Percentiles rank a stretch among this genome's conserved stretches.
These are phyloP conservation scores for Drosophila atroscutellata DNA, from an alignment of 2,888 invertebrate species.

Conservation along the genomic window DNA sequence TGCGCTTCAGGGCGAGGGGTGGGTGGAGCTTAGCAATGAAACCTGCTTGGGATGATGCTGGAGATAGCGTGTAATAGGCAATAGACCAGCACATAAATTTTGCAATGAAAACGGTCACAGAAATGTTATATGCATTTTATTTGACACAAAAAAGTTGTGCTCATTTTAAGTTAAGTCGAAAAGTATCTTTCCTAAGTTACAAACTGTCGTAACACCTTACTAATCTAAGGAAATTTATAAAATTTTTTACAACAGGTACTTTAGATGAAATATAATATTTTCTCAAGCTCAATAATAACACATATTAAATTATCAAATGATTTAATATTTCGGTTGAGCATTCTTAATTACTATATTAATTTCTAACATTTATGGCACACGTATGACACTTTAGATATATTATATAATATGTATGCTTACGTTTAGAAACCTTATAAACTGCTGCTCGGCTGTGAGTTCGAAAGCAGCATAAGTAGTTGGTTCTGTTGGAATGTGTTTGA, in stretches of 20 bases:
- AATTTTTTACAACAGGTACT: not conserved
- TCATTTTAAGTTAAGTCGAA: not conserved
- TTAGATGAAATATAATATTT: not conserved
- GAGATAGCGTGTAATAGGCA: conserved; percentile 57
- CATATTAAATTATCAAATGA: not conserved
- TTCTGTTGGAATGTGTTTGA: conserved; percentile 22
- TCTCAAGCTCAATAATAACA: not conserved
- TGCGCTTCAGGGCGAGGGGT: conserved; percentile 14
- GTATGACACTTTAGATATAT: conserved; percentile 41
- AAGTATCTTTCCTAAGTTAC: not conserved
- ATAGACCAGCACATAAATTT: conserved; percentile 54
- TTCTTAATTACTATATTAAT: conserved; percentile 5
- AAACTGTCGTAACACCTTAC: not conserved
- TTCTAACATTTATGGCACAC: conserved; percentile 23
- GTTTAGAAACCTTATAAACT: conserved; percentile 72
- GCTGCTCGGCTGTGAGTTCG: conserved; percentile 52
- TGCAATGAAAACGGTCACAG: conserved; percentile 32
- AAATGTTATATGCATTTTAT: conserved; percentile 20
- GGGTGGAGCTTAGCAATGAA: conserved; percentile 5
- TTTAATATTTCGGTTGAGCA: not conserved
- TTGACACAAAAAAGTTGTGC: conserved; percentile 11
- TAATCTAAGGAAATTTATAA: not conserved
- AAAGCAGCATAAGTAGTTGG: conserved; percentile 29
- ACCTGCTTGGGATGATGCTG: conserved; percentile 22
- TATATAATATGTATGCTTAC: conserved; percentile 62